Base-by-base conservation (phyloP, 2,797 vertebrate species). In the Pseudochaenichthys georgianus region DNA sequence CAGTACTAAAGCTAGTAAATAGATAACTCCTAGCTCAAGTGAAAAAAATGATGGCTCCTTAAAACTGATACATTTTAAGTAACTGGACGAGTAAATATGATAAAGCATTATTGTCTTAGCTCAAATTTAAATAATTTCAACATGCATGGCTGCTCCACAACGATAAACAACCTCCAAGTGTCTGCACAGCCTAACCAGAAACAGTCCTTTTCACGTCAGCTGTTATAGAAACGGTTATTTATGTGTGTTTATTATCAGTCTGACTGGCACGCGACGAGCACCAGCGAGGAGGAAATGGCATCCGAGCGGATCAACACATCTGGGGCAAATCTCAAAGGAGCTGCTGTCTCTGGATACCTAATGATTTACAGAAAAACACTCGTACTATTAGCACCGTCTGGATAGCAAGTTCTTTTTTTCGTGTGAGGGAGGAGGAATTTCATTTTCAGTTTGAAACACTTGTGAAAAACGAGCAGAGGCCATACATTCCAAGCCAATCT, bases 401-500 rank as follows among this genome's bases (percentile, higher is more conserved):
- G 12, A 59, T 55, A 55, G 72, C 12, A 0, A 17, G 23, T 5
- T 70, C 10, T 46, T 63, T 53, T 50, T 52, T 64, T 46, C 16
- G 23, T 1, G 21, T 23, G 28, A 28, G 5, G 31, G 54, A 50
- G 70, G 47, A 55, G 80, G 74, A 77, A 81, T 84, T 88, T 86
- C 77, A 75, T 88, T 93, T 90, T 91, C 80, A 77, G 73, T 79
- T 85, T 88, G 72, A 86, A 87, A 81, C 77, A 70, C 73, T 77
- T 72, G 78, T 84, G 80, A 88, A 90, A 90, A 89, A 81, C 47
- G 70, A 92, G 92, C 81, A 69, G 86, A 83, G 86, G 78, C 83
- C 78, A 81, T 80, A 89, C 94, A 95, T 95, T 95, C 94, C 94
- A 88, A 17, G 62, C 80, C 71, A 83, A 90, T 91, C 92, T 90